Percentiles rank a stretch among this genome's conserved stretches.
phyloP scores from a whole-genome alignment of 2,797 vertebrate genomes.

The Phoxinus dragarum region DNA sequence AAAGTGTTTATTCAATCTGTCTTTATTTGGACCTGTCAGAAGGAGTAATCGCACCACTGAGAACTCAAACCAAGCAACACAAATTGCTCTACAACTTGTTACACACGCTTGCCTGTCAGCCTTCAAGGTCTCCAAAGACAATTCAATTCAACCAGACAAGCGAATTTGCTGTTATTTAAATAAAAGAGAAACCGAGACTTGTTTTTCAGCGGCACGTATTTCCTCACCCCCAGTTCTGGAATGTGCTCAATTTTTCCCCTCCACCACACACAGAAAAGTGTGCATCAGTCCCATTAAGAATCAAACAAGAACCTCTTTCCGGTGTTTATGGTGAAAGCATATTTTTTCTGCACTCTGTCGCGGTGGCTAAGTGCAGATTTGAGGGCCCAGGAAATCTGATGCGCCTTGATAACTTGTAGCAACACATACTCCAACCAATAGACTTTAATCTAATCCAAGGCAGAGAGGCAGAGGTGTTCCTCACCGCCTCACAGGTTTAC shows the following conservation, averaged over 20 bases:
- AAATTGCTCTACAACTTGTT: conserved; percentile 62
- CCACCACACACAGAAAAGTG: neutral
- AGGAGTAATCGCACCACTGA: conserved; percentile 58
- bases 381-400: neutral
- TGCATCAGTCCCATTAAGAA: conserved; percentile 1
- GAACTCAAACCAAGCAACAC: conserved; percentile 69
- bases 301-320: conserved; percentile 9
- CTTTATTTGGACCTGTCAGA: conserved; percentile 75
- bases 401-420: neutral
- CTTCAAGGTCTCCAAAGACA: conserved; percentile 68
- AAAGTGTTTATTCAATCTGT: conserved; percentile 75
- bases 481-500: neutral
- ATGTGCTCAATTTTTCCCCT: neutral
- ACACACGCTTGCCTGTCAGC: conserved; percentile 59
- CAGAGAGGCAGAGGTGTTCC: neutral
- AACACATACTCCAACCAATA: neutral
- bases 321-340: neutral
- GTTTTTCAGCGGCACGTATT: conserved; percentile 2
- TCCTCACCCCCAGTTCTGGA: conserved; percentile 10
- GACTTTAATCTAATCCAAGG: conserved; percentile 26
- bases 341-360: neutral
- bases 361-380: conserved; percentile 19
- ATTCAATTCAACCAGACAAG: conserved; percentile 59
- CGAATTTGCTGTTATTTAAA: conserved; percentile 54
- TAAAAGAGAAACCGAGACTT: conserved; percentile 41